These are phyloP conservation scores for Mactromeris polynyma DNA, from an alignment of 2,888 invertebrate species.

Conservation along the genomic window DNA sequence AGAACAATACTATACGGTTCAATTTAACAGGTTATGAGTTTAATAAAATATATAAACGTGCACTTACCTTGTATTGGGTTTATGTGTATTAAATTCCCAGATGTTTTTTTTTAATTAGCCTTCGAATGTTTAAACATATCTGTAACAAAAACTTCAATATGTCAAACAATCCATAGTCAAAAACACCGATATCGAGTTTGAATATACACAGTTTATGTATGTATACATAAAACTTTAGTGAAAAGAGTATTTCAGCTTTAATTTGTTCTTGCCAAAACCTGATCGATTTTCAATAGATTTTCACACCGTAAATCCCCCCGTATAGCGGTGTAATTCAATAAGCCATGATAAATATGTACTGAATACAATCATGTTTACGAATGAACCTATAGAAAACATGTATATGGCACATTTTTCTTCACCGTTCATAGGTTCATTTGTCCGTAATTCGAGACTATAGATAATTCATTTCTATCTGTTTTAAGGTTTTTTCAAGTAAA, in stretches of 20 bases:
- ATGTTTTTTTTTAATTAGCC: no score
- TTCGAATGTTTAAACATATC: not conserved
- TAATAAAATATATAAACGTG: no score
- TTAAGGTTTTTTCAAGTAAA: no score
- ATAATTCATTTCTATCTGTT: no score
- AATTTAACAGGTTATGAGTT: no score
- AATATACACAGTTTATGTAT: not conserved
- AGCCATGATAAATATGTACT: not conserved
- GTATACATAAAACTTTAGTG: not conserved
- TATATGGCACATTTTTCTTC: no score
- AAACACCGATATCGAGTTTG: not conserved
- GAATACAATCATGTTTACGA: not conserved
- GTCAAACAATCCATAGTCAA: not conserved
- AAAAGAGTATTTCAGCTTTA: not conserved
- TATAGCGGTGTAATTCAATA: slow-evolving; percentile 5
- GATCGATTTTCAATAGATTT: slow-evolving; percentile 40
- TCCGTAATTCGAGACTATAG: no score
- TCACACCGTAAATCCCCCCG: not conserved
- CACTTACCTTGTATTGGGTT: no score
- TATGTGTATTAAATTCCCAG: no score
- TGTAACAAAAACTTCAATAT: not conserved
- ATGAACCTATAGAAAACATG: no score
- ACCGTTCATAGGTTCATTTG: no score
- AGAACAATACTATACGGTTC: no score
- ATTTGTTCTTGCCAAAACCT: slow-evolving; percentile 3